A percentile compares a stretch with the other conserved stretches of the same genome.
These are phyloP conservation scores for Cyprinus carpio DNA, from an alignment of 2,113 vertebrate species.

Conservation along the genomic window DNA sequence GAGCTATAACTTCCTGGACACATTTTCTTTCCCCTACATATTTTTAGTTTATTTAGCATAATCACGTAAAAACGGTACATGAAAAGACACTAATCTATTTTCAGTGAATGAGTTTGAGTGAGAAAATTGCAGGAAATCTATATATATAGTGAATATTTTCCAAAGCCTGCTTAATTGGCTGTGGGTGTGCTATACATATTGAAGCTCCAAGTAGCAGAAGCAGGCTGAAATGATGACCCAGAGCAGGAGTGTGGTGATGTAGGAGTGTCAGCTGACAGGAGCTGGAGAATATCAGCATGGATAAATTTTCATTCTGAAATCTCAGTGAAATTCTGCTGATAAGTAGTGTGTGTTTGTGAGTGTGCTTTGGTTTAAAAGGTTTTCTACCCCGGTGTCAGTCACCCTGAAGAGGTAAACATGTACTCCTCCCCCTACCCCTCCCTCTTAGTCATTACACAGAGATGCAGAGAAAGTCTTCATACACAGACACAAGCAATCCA, in stretches of 20 bases:
- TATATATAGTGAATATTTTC: background rate
- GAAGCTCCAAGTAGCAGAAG: background rate
- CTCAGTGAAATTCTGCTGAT: conserved; percentile 18
- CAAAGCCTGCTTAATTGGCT: background rate
- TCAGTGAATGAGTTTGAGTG: background rate
- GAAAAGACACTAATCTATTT: background rate
- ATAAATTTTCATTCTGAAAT: background rate
- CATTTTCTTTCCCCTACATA: background rate
- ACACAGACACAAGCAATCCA: background rate
- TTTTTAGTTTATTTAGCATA: background rate
- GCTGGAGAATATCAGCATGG: background rate
- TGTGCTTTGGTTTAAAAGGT: conserved; percentile 17
- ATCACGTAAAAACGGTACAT: background rate
- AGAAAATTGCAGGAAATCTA: background rate
- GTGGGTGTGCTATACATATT: background rate
- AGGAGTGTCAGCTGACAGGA: background rate
- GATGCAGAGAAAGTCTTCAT: background rate
- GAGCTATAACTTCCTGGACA: no score
- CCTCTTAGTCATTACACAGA: background rate
- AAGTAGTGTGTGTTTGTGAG: background rate
- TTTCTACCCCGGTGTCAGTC: conserved; percentile 28
- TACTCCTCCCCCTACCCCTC: background rate
- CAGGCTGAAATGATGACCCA: background rate
- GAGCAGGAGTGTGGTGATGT: background rate
- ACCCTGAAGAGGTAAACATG: conserved; percentile 10